A percentile compares a stretch with the other conserved stretches of the same genome.
phyloP scores from a whole-genome alignment of 2,888 invertebrate species.

The Mesorhabditis sp. region DNA sequence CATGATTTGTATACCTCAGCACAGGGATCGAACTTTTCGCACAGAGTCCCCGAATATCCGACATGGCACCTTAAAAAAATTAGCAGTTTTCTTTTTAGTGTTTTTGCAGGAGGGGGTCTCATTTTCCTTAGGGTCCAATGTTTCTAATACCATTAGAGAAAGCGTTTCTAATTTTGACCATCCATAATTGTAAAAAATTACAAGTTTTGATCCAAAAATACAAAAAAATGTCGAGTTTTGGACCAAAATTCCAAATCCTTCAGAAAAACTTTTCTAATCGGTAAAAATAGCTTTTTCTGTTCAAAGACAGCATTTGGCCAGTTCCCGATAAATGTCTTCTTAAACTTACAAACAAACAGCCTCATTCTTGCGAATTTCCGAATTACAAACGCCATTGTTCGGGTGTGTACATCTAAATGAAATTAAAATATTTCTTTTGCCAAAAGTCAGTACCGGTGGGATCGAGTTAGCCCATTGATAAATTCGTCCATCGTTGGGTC shows the following conservation, averaged over 20 bases:
- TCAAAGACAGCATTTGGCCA: background rate
- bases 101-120: too few species aligned
- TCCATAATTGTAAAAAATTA: too few species aligned
- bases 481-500: background rate
- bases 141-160: too few species aligned
- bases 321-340: background rate
- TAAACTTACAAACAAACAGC: background rate
- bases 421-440: background rate
- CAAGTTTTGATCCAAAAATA: background rate
- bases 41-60: background rate
- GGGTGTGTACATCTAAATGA: background rate
- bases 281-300: background rate
- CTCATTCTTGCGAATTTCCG: background rate
- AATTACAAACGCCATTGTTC: background rate
- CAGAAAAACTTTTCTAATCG: too few species aligned
- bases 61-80: background rate
- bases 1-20: background rate
- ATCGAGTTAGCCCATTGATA: background rate
- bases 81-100: too few species aligned
- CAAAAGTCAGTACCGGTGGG: background rate
- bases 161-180: too few species aligned
- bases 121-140: too few species aligned
- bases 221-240: background rate
- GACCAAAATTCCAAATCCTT: background rate
- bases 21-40: conserved; percentile 4